Evolutionary conservation across 2,888 invertebrate genomes (phyloP).

Genomic region (Dysmachus trigonus): DNA sequence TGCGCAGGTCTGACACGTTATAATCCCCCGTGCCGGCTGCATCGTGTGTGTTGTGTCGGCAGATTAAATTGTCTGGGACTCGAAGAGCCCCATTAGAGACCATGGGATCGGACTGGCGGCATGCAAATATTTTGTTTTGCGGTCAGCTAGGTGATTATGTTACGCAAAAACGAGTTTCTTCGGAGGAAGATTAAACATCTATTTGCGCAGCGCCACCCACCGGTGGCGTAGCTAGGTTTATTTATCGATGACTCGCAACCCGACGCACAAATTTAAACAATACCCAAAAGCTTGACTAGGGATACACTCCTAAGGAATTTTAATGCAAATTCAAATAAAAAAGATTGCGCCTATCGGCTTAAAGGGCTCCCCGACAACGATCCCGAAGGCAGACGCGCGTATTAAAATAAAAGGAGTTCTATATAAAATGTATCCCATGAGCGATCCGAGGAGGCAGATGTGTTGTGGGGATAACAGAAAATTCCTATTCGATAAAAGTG

Average conservation of each 20-base stretch:
- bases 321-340: slow-evolving; percentile 20
- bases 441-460: neutral
- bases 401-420: neutral
- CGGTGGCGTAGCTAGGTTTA: neutral
- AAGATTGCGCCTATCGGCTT: neutral
- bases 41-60: neutral
- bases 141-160: neutral
- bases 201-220: neutral
- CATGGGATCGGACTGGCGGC: neutral
- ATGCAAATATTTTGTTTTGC: neutral
- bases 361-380: neutral
- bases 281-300: neutral
- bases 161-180: neutral
- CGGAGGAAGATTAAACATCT: neutral
- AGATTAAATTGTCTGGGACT: slow-evolving; percentile 14
- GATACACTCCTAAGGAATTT: neutral
- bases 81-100: neutral
- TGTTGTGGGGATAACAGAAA: slow-evolving; percentile 28
- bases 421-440: neutral
- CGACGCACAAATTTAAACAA: neutral
- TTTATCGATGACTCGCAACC: neutral
- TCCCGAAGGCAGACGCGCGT: neutral
- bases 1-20: neutral
- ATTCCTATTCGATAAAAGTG: slow-evolving; percentile 33
- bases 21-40: neutral